These are phyloP conservation scores for Danio albolineatus DNA, from an alignment of 2,797 vertebrate genomes.

Conservation along the genomic window DNA sequence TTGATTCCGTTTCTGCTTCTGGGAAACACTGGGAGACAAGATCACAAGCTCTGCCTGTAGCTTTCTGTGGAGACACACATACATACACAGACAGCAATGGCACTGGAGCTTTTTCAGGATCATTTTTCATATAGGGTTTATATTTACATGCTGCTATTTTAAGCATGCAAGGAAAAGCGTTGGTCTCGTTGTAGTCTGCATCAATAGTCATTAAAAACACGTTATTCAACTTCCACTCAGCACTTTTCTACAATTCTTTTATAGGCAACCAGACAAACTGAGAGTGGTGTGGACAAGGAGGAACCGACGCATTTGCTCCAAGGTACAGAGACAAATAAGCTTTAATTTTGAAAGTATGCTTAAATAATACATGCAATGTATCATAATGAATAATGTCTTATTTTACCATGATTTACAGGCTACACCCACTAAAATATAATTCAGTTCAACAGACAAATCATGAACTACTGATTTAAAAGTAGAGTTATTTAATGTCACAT, in stretches of 20 bases:
- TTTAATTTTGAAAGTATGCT: not conserved
- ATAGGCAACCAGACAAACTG: constrained; percentile 93
- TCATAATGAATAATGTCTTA: no score
- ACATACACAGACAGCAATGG: not conserved
- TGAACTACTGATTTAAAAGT: no score
- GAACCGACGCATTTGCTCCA: constrained; percentile 90
- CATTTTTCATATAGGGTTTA: not conserved
- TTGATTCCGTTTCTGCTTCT: constrained; percentile 38
- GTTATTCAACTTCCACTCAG: constrained; percentile 11
- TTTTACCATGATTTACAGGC: no score
- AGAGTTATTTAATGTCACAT: no score
- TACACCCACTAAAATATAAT: no score
- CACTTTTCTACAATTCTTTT: constrained; percentile 20
- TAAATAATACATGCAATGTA: not conserved
- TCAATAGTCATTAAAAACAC: constrained; percentile 20
- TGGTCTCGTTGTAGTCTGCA: not conserved
- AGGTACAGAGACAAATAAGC: constrained; percentile 74
- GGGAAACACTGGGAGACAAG: constrained; percentile 19
- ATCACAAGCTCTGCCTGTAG: constrained; percentile 26
- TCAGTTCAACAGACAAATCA: no score
- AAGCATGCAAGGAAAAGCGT: not conserved
- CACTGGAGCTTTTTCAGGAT: not conserved
- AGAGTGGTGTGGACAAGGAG: constrained; percentile 92
- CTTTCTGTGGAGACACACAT: constrained; percentile 9
- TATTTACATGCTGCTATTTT: constrained; percentile 2